phyloP scores from a whole-genome alignment of 2,888 invertebrate species.

The Rhodophaea formosa region DNA sequence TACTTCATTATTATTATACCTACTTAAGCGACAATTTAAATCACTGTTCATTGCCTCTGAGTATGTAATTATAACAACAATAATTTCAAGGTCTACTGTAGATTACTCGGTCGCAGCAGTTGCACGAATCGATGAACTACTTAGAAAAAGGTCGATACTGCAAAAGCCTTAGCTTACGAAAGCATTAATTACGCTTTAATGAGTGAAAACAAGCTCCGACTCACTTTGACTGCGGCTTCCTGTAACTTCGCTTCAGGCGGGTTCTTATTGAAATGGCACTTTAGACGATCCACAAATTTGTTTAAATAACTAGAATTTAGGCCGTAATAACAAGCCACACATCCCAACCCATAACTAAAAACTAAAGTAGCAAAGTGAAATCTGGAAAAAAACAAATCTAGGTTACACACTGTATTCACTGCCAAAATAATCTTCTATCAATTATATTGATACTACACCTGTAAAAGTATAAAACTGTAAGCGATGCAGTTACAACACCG shows the following conservation, averaged over 20 bases:
- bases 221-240: slow-evolving; percentile 51
- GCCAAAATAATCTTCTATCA: slow-evolving; percentile 21
- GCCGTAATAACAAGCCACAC: slow-evolving; percentile 74
- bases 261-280: slow-evolving; percentile 60
- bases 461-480: slow-evolving; percentile 69
- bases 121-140: slow-evolving; percentile 23
- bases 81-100: slow-evolving; percentile 2
- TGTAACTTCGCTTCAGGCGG: slow-evolving; percentile 38
- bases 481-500: slow-evolving; percentile 57
- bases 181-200: not conserved
- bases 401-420: slow-evolving; percentile 35
- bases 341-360: slow-evolving; percentile 74
- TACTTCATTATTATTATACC: not conserved
- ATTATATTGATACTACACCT: slow-evolving; percentile 46
- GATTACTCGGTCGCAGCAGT: not conserved
- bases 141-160: not conserved
- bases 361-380: slow-evolving; percentile 71
- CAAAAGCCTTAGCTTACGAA: not conserved
- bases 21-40: not conserved
- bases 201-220: slow-evolving; percentile 37
- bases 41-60: not conserved
- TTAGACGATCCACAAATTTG: slow-evolving; percentile 58
- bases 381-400: slow-evolving; percentile 54
- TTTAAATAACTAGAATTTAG: slow-evolving; percentile 60
- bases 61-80: not conserved